Evolutionary conservation across 2,113 vertebrate species (phyloP), one percentile per base, ranked within the genome.

Genomic region (Albula goreensis): DNA sequence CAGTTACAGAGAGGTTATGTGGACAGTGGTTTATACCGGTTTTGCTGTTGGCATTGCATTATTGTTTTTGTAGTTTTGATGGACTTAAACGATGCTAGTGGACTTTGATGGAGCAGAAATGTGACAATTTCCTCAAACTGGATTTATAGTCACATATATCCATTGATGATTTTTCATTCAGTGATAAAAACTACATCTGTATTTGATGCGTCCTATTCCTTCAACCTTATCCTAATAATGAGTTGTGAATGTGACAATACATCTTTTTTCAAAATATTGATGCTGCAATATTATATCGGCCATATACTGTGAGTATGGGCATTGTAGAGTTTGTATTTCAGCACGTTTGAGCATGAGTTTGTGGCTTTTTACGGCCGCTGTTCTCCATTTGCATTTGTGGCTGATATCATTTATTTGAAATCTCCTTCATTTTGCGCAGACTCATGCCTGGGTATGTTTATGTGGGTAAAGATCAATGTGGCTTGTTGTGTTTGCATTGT

Each of bases 381-480:
- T 41, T 41, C 31, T 41, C 31, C 31, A 41, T 41, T 41, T 41
- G 31, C 1, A 41, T 41, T 41, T 41, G 31, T 41, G 31, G 31
- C 31, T 41, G 31, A 41, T 41, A 41, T 41, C 31, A 41, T 41
- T 41, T 41, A 41, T 41, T 41, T 41, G 31, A 41, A 41, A 41
- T 41, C 0, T 41, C 31, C 31, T 41, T 41, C 31, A 41, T 41
- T 41, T 41, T 41, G 31, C 31, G 17, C 22, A 85, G 86, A 88
- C 53, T 79, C 88, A 80, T 87, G 89, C 50, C 17, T 88, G 87
- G 5, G 77, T 88, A 84, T 52, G 83, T 81, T 52, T 90, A 85
- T 84, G 48, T 80, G 84, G 83, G 86, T 86, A 41, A 41, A 41
- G 31, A 41, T 41, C 31, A 41, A 41, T 41, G 31, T 41, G 31